Percentiles rank a stretch among this genome's conserved stretches.
Evolutionary conservation across 2,113 vertebrate species (phyloP).

Genomic region (Ictalurus punctatus): DNA sequence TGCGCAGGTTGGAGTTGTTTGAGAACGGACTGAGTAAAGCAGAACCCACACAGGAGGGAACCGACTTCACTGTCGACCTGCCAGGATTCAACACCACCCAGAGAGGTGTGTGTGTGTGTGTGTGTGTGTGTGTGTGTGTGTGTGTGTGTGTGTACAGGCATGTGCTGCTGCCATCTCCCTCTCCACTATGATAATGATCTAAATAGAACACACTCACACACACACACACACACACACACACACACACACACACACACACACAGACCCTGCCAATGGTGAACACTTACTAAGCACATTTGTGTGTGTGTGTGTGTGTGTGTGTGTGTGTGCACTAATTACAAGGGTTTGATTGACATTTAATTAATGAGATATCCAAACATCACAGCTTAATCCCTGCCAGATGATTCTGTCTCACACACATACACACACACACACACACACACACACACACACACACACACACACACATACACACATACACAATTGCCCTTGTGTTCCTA

Average conservation of each 20-base stretch:
- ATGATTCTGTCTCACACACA: slow-evolving; percentile 26
- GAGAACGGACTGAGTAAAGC: slow-evolving; percentile 87
- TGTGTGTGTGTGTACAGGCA: not conserved
- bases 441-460: slow-evolving; percentile 9
- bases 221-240: not conserved
- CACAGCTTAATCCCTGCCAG: slow-evolving; percentile 33
- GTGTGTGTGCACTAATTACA: slow-evolving; percentile 41
- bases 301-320: slow-evolving; percentile 18
- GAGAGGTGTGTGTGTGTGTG: slow-evolving; percentile 53
- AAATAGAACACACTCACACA: not conserved
- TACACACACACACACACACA: slow-evolving; percentile 12
- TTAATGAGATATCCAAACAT: slow-evolving; percentile 46
- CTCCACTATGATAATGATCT: not conserved
- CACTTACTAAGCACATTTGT: not conserved
- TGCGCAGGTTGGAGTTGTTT: slow-evolving; percentile 83
- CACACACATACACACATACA: not conserved
- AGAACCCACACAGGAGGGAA: slow-evolving; percentile 72
- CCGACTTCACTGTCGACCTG: slow-evolving; percentile 78
- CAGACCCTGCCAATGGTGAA: not conserved
- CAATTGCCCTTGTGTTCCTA: not conserved
- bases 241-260: not conserved
- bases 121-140: slow-evolving; percentile 2
- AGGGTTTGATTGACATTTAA: slow-evolving; percentile 55
- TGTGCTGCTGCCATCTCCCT: not conserved
- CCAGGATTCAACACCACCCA: slow-evolving; percentile 76